phyloP scores from a whole-genome alignment of 2,113 vertebrate species.

The Hypomesus transpacificus region DNA sequence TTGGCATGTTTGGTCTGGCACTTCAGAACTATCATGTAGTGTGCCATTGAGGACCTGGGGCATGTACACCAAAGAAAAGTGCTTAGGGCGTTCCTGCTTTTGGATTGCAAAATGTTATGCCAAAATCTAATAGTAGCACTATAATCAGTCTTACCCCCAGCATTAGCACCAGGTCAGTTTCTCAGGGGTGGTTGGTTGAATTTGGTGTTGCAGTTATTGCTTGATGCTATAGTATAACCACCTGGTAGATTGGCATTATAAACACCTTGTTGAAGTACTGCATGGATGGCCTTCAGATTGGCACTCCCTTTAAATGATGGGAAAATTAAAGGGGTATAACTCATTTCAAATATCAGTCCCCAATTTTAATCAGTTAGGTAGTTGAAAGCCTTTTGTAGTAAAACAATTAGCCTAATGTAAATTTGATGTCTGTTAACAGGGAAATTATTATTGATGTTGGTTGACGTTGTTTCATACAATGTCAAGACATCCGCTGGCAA shows the following conservation, averaged over 20 bases:
- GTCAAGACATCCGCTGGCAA: too few species aligned
- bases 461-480: too few species aligned
- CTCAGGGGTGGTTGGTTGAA: slow-evolving; percentile 46
- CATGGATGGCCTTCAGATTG: background rate
- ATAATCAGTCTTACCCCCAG: slow-evolving; percentile 60
- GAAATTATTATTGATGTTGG: too few species aligned
- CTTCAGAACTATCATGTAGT: slow-evolving; percentile 60
- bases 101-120: slow-evolving; percentile 46
- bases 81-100: slow-evolving; percentile 63
- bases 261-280: slow-evolving; percentile 40
- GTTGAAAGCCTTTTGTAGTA: too few species aligned
- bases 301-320: background rate
- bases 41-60: slow-evolving; percentile 61
- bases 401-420: too few species aligned
- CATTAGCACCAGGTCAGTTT: slow-evolving; percentile 56
- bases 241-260: slow-evolving; percentile 39
- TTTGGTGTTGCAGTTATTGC: slow-evolving; percentile 53
- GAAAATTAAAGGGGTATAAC: too few species aligned
- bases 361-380: too few species aligned
- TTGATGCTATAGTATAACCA: slow-evolving; percentile 48
- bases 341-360: too few species aligned
- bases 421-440: too few species aligned
- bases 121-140: slow-evolving; percentile 62
- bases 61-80: slow-evolving; percentile 61
- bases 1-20: slow-evolving; percentile 70